Percentiles rank a stretch among this genome's conserved stretches.
phyloP scores from a whole-genome alignment of 2,888 invertebrate species.

The Archips xylosteana region DNA sequence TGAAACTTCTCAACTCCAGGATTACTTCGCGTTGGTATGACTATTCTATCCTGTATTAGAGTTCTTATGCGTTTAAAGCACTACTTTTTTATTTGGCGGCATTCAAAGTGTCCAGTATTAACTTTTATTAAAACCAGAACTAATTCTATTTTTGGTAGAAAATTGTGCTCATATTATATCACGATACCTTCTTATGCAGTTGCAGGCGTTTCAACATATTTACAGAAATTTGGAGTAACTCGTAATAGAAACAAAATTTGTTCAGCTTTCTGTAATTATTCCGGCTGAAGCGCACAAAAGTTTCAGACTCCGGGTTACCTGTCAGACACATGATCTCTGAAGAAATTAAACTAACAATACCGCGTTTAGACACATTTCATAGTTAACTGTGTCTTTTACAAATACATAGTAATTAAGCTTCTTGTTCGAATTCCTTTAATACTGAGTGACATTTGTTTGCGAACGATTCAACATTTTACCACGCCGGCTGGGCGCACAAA shows the following conservation, averaged over 20 bases:
- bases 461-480: constrained; percentile 55
- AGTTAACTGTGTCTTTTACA: constrained; percentile 24
- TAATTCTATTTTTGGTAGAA: not conserved
- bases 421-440: constrained; percentile 51
- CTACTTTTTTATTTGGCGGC: not conserved
- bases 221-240: not conserved
- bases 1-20: not conserved
- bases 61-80: not conserved
- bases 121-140: not conserved
- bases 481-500: constrained; percentile 54
- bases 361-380: constrained; percentile 28
- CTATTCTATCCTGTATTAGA: not conserved
- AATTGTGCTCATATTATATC: not conserved
- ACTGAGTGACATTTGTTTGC: constrained; percentile 51
- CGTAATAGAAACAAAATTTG: constrained; percentile 12
- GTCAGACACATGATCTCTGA: constrained; percentile 13
- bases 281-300: constrained; percentile 3
- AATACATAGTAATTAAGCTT: constrained; percentile 40
- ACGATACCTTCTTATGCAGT: not conserved
- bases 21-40: not conserved
- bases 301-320: constrained; percentile 1
- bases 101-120: not conserved
- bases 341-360: constrained; percentile 23
- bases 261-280: constrained; percentile 28
- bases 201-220: constrained; percentile 2